phyloP scores from a whole-genome alignment of 53 echinoderm and acorn worm genomes.

The Holothuria scabra region DNA sequence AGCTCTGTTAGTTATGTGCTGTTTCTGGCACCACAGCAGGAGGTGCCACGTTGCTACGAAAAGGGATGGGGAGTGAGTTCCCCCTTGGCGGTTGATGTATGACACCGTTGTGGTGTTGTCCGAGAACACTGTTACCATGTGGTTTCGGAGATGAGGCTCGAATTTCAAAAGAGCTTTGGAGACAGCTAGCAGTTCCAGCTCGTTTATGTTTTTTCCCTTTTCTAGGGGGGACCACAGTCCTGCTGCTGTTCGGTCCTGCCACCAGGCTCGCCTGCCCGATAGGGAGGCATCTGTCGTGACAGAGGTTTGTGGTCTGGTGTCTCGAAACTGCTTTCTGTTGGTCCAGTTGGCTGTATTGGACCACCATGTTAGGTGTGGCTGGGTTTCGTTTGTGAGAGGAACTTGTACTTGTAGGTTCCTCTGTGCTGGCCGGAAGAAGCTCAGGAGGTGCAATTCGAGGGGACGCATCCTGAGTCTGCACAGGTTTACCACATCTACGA shows the following conservation, averaged over 20 bases:
- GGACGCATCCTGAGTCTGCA: too few species aligned
- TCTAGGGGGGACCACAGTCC: background rate
- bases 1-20: conserved; percentile 8
- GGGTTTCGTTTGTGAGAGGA: background rate
- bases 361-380: background rate
- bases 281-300: background rate
- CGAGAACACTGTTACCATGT: background rate
- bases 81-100: background rate
- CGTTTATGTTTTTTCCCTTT: background rate
- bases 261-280: background rate
- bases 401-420: background rate
- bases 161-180: background rate
- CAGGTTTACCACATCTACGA: too few species aligned
- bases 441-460: background rate
- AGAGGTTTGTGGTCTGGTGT: too few species aligned
- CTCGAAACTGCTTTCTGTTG: too few species aligned
- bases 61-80: too few species aligned
- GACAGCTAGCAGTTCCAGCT: background rate
- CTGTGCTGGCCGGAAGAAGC: background rate
- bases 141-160: background rate
- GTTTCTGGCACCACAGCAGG: background rate
- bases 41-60: too few species aligned
- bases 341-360: too few species aligned
- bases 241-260: background rate
- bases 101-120: background rate